phyloP scores from a whole-genome alignment of 2,797 vertebrate species.

The Aotus griseimembra region DNA sequence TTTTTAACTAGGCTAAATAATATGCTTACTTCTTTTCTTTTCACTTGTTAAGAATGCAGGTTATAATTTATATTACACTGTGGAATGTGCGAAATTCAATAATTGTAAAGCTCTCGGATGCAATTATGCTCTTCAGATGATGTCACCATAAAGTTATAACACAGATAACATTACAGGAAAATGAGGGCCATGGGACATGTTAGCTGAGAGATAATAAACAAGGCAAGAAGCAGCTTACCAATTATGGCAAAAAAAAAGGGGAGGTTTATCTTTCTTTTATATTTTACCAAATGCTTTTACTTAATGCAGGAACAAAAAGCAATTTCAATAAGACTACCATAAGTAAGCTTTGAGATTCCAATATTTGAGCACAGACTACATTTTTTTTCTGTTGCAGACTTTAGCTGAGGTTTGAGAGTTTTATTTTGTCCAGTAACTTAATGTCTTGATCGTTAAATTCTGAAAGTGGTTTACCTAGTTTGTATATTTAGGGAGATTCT shows the following conservation, averaged over 20 bases:
- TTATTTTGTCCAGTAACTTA: not conserved
- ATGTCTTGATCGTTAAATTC: not conserved
- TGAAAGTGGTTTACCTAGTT: not conserved
- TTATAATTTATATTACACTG: slow-evolving; percentile 29
- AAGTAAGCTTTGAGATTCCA: not conserved
- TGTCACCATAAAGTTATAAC: not conserved
- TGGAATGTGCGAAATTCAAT: not conserved
- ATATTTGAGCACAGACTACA: not conserved
- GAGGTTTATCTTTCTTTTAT: not conserved
- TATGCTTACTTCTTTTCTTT: not conserved
- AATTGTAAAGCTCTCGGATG: not conserved
- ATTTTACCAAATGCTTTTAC: not conserved
- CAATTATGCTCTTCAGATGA: not conserved
- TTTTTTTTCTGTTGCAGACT: not conserved
- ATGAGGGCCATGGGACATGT: not conserved
- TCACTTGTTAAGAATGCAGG: slow-evolving; percentile 1
- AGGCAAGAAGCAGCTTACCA: not conserved
- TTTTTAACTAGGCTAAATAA: not conserved
- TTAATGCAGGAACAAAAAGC: not conserved
- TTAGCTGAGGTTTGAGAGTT: not conserved
- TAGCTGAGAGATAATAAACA: not conserved
- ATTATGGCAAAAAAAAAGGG: not conserved
- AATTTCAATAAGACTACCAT: not conserved
- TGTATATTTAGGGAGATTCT: not conserved
- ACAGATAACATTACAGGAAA: not conserved